These are phyloP conservation scores for Peromyscus eremicus DNA, from an alignment of 2,797 vertebrate genomes.

Conservation along the genomic window DNA sequence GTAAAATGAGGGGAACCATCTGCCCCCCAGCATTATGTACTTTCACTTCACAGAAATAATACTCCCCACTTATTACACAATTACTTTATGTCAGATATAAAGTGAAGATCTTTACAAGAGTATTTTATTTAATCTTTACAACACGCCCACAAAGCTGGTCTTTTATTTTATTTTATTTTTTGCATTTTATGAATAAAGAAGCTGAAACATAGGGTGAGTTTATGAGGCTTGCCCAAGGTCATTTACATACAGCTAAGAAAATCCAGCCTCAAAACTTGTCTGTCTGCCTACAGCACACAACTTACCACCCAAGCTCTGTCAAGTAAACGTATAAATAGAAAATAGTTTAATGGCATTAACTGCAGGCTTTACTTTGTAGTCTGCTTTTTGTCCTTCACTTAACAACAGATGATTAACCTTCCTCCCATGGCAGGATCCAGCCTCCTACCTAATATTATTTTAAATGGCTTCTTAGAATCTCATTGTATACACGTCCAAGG, in stretches of 20 bases:
- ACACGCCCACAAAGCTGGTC: not conserved
- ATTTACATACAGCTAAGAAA: not conserved
- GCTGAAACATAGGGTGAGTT: not conserved
- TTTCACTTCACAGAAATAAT: not conserved
- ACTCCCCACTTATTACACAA: not conserved
- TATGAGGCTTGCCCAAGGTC: not conserved
- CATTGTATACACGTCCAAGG: not conserved
- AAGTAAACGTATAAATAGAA: not conserved
- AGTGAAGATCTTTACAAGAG: too few species aligned
- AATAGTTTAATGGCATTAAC: not conserved
- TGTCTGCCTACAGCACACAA: not conserved
- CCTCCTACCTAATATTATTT: conserved; percentile 22
- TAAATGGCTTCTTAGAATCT: conserved; percentile 29
- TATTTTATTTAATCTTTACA: not conserved
- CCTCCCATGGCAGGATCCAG: not conserved
- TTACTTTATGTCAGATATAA: not conserved
- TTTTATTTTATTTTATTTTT: not conserved
- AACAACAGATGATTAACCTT: not conserved
- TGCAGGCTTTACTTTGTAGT: not conserved
- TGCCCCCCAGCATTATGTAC: not conserved
- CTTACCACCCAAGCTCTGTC: not conserved
- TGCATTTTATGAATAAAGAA: not conserved
- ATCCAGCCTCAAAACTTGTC: not conserved
- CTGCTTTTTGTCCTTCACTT: not conserved
- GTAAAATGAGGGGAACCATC: not conserved